Conservation (phyloP, 2,113 vertebrate species). For the Calypte anna region DNA sequence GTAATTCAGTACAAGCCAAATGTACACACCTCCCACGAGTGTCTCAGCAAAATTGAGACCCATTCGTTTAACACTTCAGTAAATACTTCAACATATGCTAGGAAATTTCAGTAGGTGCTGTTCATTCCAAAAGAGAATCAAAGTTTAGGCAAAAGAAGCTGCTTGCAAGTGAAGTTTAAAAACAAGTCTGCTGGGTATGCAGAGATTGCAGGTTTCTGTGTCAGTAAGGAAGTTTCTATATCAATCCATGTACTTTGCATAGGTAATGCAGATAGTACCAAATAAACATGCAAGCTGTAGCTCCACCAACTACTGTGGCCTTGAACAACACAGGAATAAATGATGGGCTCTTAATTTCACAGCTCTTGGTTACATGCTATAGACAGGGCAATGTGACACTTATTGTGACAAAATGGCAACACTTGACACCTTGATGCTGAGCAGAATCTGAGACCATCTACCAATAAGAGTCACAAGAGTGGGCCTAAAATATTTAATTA, state of each 20-base stretch:
- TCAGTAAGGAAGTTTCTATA: not conserved
- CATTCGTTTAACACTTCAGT: not conserved
- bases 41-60: not conserved
- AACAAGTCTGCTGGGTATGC: not conserved
- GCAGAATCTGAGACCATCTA: not conserved
- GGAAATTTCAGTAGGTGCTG: not conserved
- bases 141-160: not conserved
- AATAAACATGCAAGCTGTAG: not conserved
- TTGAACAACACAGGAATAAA: not conserved
- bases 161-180: not conserved
- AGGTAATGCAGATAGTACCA: not conserved
- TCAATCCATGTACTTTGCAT: not conserved
- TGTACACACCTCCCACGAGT: fast-evolving
- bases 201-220: not conserved
- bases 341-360: not conserved
- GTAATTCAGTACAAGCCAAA: not conserved
- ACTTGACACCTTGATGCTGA: not conserved
- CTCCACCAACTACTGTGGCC: not conserved
- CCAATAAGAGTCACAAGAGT: not conserved
- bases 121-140: not conserved
- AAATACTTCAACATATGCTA: not conserved
- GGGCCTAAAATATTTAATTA: not conserved
- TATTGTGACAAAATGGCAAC: not conserved
- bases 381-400: not conserved
- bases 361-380: not conserved